Percentiles rank a stretch among this genome's conserved stretches.
phyloP scores from a whole-genome alignment of 2,113 vertebrate genomes.

The Apus apus region DNA sequence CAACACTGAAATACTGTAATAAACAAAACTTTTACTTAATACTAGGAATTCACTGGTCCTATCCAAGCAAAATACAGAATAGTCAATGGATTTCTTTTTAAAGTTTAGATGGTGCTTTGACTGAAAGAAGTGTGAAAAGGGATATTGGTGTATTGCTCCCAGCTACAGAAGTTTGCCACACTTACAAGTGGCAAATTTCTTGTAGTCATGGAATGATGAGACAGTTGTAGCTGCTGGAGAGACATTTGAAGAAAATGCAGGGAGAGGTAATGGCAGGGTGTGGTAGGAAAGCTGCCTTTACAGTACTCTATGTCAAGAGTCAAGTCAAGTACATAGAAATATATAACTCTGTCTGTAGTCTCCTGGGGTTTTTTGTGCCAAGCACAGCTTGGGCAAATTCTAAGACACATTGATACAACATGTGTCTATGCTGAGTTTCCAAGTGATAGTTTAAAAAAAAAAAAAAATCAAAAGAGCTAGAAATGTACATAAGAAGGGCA shows the following conservation, averaged over 20 bases:
- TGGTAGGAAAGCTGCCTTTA: not conserved
- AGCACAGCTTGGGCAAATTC: not conserved
- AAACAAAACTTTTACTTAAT: not conserved
- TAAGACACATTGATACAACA: not conserved
- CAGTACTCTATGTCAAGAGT: not conserved
- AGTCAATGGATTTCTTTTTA: not conserved
- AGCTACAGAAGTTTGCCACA: not conserved
- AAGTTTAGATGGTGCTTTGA: not conserved
- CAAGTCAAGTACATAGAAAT: not conserved
- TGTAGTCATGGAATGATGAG: not conserved
- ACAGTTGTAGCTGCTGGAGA: not conserved
- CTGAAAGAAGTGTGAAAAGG: not conserved
- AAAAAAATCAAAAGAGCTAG: not conserved
- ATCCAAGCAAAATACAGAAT: not conserved
- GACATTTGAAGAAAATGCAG: not conserved
- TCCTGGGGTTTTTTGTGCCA: not conserved
- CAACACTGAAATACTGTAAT: not conserved
- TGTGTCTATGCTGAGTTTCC: not conserved
- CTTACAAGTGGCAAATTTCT: not conserved
- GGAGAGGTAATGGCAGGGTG: no score
- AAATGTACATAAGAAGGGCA: not conserved
- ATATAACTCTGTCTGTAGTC: not conserved
- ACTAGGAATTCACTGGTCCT: not conserved
- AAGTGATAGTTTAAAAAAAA: not conserved
- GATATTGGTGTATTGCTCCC: not conserved